Evolutionary conservation across 2,797 vertebrate genomes (phyloP).

Genomic region (Melanotaenia boesemani): DNA sequence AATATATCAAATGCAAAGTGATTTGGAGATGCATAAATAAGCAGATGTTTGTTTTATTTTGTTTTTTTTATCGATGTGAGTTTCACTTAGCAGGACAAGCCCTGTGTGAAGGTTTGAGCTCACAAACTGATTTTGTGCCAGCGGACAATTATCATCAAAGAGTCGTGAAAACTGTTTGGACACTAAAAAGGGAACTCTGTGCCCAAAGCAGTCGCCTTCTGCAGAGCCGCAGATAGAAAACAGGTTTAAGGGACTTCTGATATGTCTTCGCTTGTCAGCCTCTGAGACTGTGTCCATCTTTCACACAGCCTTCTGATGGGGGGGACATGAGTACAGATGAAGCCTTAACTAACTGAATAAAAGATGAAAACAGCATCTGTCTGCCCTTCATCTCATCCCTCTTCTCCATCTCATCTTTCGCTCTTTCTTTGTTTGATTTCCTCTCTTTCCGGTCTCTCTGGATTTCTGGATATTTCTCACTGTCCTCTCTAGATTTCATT

Average conservation of each 20-base stretch:
- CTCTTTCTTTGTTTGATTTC: constrained; percentile 45
- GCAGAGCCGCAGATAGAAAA: neutral
- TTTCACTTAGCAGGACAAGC: too few relatives aligned
- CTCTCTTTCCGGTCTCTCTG: constrained; percentile 31
- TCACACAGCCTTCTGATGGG: constrained; percentile 6
- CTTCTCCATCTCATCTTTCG: constrained; percentile 22
- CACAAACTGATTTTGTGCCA: neutral
- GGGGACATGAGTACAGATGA: constrained; percentile 37
- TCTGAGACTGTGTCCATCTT: neutral
- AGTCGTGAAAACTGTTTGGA: neutral
- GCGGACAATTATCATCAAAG: neutral
- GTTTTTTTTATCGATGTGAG: too few relatives aligned
- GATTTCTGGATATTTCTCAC: constrained; percentile 38
- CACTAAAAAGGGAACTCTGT: neutral
- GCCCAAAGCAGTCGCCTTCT: neutral
- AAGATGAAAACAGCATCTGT: constrained; percentile 63
- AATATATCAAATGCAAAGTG: too few relatives aligned
- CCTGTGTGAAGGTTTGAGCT: neutral
- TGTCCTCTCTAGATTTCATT: constrained; percentile 23
- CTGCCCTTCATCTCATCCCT: constrained; percentile 54
- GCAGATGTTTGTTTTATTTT: too few relatives aligned
- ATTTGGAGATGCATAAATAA: too few relatives aligned
- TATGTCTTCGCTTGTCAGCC: neutral
- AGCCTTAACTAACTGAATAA: constrained; percentile 61
- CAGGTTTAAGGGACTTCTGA: neutral